Evolutionary conservation across 2,797 vertebrate species (phyloP), one percentile per base, ranked within the genome.

Genomic region (Melanotaenia maccullochi): DNA sequence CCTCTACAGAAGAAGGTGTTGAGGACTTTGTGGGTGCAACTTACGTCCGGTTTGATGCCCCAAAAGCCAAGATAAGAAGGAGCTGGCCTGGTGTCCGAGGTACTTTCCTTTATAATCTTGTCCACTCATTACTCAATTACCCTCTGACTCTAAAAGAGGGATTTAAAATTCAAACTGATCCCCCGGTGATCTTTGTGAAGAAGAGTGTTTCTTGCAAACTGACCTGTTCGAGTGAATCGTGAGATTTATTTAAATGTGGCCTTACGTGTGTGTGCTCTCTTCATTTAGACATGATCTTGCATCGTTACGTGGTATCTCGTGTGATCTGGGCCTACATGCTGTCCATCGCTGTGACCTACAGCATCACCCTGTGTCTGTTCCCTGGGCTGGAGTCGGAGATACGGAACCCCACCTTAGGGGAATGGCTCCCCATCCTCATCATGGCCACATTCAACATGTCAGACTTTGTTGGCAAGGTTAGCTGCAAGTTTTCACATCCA

Each of bases 361-460:
- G 98, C 94, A 97, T 99, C 95, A 99, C 98, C 0, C 92, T 99
- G 83, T 99, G 97, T 89, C 94, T 99, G 71, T 99, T 99, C 44
- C 97, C 98, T 0, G 98, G 98, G 4, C 94, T 99, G 79, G 97
- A 98, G 92, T 99, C 98, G 0, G 97, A 99, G 92, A 99, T 99
- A 81, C 93, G 94, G 51, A 97, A 99, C 90, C 86, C 66, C 47
- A 94, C 90, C 0, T 90, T 98, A 33, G 97, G 96, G 33, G 97
- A 99, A 56, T 99, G 97, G 98, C 95, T 99, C 35, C 98, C 98
- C 75, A 99, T 99, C 82, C 96, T 99, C 78, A 96, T 98, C 92
- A 99, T 99, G 98, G 98, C 97, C 33, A 96, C 97, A 65, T 99
- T 99, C 93, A 99, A 99, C 93, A 96, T 99, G 87, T 97, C 98